Evolutionary conservation across 2,797 vertebrate species (phyloP), one percentile per base, ranked within the genome.

Genomic region (Ctenosaura bakeri): DNA sequence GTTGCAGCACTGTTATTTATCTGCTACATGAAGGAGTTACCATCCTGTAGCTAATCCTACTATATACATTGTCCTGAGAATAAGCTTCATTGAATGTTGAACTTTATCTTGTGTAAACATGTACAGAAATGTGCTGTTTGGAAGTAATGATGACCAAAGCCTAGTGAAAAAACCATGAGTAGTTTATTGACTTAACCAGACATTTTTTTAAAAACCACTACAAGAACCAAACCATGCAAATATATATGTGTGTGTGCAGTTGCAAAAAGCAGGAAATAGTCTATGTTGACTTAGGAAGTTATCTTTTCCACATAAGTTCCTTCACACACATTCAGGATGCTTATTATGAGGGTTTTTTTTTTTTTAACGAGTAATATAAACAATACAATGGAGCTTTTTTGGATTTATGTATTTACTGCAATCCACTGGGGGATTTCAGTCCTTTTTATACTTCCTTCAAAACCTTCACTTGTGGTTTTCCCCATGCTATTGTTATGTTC

Each of bases 401-500:
- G 9, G 50, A 81, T 38, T 88, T 16, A 4, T 12, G n/a, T 35
- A 13, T 73, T 87, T 54, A 69, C 12, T 46, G 22, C 4, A 69
- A 71, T 35, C 38, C 7, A 10, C 13, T 81, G 46, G 46, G 64
- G 64, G 71, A 56, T n/a, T 87, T 80, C 29, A 24, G 29, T n/a
- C n/a, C 16, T 32, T 78, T 10, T 59, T 29, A 35, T 54, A 81
- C 87, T 88, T 88, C 87, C 64, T 56, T 56, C 35, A 77, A 54
- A 42, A 86, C 62, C 73, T 62, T 54, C n/a, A 82, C 80, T 62
- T 7, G 32, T 52, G 46, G 32, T 52, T 84, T 85, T 46, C 87
- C 62, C n/a, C 38, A 56, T 38, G 22, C 78, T 81, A 35, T 20
- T 62, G 24, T 64, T 59, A 64, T n/a, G 38, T 26, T 78, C 46